These are phyloP conservation scores for Lytechinus pictus DNA, from an alignment of 35 echinoderm and acorn worm species.

Conservation along the genomic window DNA sequence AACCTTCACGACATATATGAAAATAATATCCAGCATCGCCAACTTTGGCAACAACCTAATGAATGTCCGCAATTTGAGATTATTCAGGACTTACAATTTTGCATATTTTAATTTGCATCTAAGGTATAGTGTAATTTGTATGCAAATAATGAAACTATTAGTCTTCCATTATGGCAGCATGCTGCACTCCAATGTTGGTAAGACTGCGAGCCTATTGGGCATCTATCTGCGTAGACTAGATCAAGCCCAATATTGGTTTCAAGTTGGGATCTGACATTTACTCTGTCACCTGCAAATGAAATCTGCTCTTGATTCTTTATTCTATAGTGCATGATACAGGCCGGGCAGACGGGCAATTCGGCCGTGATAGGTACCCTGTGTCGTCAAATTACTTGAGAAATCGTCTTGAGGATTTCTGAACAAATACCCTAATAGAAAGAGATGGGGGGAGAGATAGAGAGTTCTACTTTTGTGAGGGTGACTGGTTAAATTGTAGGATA, in stretches of 20 bases:
- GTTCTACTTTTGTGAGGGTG: background rate
- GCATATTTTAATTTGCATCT: too few species aligned
- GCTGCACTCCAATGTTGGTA: too few species aligned
- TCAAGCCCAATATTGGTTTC: background rate
- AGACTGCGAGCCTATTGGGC: too few species aligned
- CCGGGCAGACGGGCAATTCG: background rate
- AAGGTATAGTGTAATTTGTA: too few species aligned
- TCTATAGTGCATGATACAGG: background rate
- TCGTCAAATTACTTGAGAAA: background rate
- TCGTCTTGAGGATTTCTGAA: conserved; percentile 1
- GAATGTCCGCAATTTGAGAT: too few species aligned
- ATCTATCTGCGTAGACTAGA: too few species aligned
- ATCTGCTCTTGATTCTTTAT: background rate
- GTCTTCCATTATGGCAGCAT: too few species aligned
- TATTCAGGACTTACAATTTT: too few species aligned
- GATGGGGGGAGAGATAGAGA: background rate
- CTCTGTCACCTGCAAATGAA: background rate
- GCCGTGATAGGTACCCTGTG: background rate
- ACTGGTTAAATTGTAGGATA: background rate
- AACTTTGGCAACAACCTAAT: too few species aligned
- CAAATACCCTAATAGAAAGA: background rate
- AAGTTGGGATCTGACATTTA: background rate
- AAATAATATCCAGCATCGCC: too few species aligned
- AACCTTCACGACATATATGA: too few species aligned
- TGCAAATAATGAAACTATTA: too few species aligned